phyloP scores from a whole-genome alignment of 2,113 vertebrate species.

The Pipra filicauda region DNA sequence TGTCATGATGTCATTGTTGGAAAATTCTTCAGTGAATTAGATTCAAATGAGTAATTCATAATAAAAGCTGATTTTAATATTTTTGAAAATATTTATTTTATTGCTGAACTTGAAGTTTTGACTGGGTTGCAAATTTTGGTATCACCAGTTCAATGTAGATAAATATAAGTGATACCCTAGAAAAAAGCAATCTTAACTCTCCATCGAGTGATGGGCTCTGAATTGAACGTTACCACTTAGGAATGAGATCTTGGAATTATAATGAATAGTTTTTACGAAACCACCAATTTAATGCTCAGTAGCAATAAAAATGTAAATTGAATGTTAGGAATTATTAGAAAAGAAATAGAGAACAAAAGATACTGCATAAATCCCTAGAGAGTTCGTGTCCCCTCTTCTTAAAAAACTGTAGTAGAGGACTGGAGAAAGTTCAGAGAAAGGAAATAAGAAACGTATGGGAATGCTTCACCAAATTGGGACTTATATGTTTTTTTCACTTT shows the following conservation, averaged over 20 bases:
- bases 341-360: conserved; percentile 42
- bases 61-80: not conserved
- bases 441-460: not conserved
- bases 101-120: not conserved
- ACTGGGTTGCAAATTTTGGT: not conserved
- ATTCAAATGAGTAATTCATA: not conserved
- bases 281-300: conserved; percentile 36
- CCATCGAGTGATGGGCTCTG: not conserved
- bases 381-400: not conserved
- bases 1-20: not conserved
- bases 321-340: conserved; percentile 52
- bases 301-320: conserved; percentile 60
- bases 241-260: conserved; percentile 29
- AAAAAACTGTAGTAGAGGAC: not conserved
- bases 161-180: not conserved
- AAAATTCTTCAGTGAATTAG: not conserved
- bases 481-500: not conserved
- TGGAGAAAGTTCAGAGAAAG: not conserved
- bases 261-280: conserved; percentile 35
- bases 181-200: conserved; percentile 3
- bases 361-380: not conserved
- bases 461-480: not conserved
- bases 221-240: not conserved
- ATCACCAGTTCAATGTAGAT: not conserved
- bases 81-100: not conserved